Evolutionary conservation across 1,140 invertebrate genomes (phyloP), one percentile per base, ranked within the genome.

Genomic region (Idris sp.): DNA sequence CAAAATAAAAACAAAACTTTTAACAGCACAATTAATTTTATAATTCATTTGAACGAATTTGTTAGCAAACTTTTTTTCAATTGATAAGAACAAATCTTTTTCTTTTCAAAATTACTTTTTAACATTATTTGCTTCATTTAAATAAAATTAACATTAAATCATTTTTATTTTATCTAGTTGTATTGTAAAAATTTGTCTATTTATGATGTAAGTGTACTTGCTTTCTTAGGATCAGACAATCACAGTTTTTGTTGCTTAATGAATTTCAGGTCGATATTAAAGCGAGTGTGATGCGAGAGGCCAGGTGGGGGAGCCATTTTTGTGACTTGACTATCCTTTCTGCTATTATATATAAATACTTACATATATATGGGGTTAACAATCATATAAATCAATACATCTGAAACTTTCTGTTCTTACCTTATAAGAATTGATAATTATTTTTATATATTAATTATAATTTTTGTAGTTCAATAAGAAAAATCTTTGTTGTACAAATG

Each of bases 191-290:
- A n/a, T n/a, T 22, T 41, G 30, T 73, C 31, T 28, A 40, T 44
- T 43, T 83, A 81, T 79, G 83, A 84, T 72, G 71, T 84, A 84
- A 85, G 79, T 77, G 79, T 76, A 80, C 74, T 76, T 73, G 67
- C 26, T 76, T 78, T 79, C 82, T 61, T 49, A 80, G 78, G 76
- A 78, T 83, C 69, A 79, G 79, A 84, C 79, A 86, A 86, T 87
- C 83, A 87, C 81, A 79, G 81, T 86, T 85, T 87, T 84, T 86
- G 86, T 87, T 87, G 80, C 84, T 87, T 88, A 84, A 88, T 87
- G 83, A 84, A 87, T 88, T 88, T 88, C 86, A 87, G 86, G 86
- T 87, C 86, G 86, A 82, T 88, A 88, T 86, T 87, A 87, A 71
- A 86, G 82, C 80, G 82, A 84, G 82, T 83, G 81, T 86, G 84